Conservation (phyloP, 2,888 invertebrate genomes). For the Pyrgus malvae region DNA sequence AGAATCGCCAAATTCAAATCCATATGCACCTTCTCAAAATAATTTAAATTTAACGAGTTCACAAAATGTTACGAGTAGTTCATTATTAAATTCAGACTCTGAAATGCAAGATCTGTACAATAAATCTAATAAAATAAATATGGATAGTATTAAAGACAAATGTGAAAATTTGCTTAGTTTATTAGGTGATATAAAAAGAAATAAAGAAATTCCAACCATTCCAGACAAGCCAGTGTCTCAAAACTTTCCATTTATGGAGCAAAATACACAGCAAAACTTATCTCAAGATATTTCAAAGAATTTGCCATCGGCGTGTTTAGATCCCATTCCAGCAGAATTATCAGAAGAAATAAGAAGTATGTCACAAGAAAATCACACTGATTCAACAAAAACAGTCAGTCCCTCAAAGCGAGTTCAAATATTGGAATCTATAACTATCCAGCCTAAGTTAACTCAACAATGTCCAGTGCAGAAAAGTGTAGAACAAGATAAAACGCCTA, state of each 20-base stretch:
- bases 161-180: conserved; percentile 55
- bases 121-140: conserved; percentile 37
- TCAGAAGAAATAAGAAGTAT: conserved; percentile 49
- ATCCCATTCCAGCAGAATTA: conserved; percentile 45
- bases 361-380: conserved; percentile 34
- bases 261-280: conserved; percentile 9
- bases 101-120: conserved; percentile 33
- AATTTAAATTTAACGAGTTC: conserved; percentile 37
- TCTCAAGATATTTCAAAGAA: background rate
- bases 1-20: conserved; percentile 32
- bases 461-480: conserved; percentile 5
- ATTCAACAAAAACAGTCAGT: conserved; percentile 42
- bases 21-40: conserved; percentile 37
- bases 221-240: conserved; percentile 24
- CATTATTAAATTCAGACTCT: conserved; percentile 44
- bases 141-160: conserved; percentile 51
- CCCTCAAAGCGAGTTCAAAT: conserved; percentile 61
- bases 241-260: conserved; percentile 10
- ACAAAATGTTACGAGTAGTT: conserved; percentile 50
- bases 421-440: conserved; percentile 62
- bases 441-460: conserved; percentile 33
- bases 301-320: conserved; percentile 28
- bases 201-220: conserved; percentile 7
- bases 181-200: conserved; percentile 44
- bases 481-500: conserved; percentile 9